A percentile compares a stretch with the other conserved stretches of the same genome.
Conservation (phyloP, 2,113 vertebrate species). For the Hyperoodon ampullatus region DNA sequence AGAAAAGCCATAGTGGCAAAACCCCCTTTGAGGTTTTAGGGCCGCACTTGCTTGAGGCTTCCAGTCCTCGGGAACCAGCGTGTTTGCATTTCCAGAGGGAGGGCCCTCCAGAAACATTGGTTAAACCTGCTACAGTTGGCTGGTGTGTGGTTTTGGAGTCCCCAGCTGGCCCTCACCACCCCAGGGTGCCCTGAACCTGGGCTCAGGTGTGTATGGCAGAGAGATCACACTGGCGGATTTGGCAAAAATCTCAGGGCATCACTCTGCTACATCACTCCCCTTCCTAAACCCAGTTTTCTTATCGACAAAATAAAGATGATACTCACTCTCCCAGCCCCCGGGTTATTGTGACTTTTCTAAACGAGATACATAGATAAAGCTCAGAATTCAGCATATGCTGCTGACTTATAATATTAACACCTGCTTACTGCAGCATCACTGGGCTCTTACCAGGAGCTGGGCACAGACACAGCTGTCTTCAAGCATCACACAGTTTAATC, state of each 20-base stretch:
- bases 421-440: rapidly evolving
- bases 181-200: neutral
- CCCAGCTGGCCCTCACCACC: neutral
- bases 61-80: neutral
- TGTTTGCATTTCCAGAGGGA: neutral
- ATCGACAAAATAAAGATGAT: neutral
- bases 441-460: rapidly evolving
- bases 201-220: rapidly evolving
- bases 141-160: rapidly evolving
- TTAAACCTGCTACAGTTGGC: neutral
- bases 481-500: neutral
- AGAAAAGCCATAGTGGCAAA: conserved; percentile 45
- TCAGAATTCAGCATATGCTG: rapidly evolving
- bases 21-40: neutral
- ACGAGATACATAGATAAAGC: neutral
- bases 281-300: neutral
- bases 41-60: neutral
- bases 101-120: no score
- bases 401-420: rapidly evolving
- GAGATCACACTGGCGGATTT: rapidly evolving
- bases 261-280: rapidly evolving
- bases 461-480: no score
- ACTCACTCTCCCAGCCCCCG: rapidly evolving
- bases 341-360: neutral
- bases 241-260: neutral